Evolutionary conservation across 2,888 invertebrate genomes (phyloP), one percentile per base, ranked within the genome.

Genomic region (Agriopis marginaria): DNA sequence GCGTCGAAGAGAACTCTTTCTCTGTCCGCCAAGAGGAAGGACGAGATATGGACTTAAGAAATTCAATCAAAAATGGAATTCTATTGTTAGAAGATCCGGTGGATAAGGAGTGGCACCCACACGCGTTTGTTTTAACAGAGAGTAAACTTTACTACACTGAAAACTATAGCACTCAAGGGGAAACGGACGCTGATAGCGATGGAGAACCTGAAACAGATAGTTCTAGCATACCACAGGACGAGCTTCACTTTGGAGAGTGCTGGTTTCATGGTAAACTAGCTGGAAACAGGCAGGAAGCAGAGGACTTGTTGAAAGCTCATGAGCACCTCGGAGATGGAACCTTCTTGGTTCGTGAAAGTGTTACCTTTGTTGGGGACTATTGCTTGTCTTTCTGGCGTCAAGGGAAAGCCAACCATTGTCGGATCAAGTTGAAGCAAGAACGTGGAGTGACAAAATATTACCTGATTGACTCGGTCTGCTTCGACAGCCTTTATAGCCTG

Each of bases 301-400:
- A 97, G 84, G 95, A 96, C 87, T 95, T 98, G 45, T 89, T 99
- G 10, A 95, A 96, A 66, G 95, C 96, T 7, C 98, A 98, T 85
- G 95, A 98, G 0, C 95, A 97, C 85, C 94, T 98, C 5, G 98
- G 98, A 0, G 98, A 98, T 85, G 99, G 98, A 0, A 98, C 98
- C 0, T 99, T 99, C 87, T 95, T 99, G 42, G 99, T 99, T 0
- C 95, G 99, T 44, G 98, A 98, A 79, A 98, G 99, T 85, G 98
- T 98, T 40, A 99, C 99, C 0, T 99, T 99, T 90, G 98, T 99
- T 0, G 99, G 99, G 0, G 99, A 99, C 88, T 99, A 98, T 86
- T 98, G 98, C 73, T 92, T 99, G 40, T 99, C 99, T 0, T 99
- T 99, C 91, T 98, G 98, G 98, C 95, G 98, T 12, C 96, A 97